Percentiles rank a stretch among this genome's conserved stretches.
Conservation (phyloP, 2,888 invertebrate genomes). For the Pseudeuparius sepicola region DNA sequence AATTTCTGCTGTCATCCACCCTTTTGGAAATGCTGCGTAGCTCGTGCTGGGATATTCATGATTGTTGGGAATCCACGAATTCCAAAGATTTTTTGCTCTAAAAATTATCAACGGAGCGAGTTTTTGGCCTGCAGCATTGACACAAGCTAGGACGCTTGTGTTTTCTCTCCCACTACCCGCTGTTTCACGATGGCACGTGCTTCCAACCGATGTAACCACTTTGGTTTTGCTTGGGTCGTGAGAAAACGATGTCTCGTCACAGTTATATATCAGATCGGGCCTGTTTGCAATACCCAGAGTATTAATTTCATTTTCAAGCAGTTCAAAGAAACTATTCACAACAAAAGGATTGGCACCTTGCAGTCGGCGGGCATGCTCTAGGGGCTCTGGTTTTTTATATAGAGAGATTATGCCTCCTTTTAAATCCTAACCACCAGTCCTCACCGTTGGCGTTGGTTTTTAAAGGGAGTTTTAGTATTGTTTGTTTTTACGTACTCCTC, state of each 20-base stretch:
- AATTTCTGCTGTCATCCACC: conserved; percentile 6
- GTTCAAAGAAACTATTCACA: conserved; percentile 6
- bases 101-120: conserved; percentile 2
- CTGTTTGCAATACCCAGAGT: conserved; percentile 6
- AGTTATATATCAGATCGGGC: conserved; percentile 5
- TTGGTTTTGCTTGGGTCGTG: conserved; percentile 7
- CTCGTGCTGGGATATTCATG: conserved; percentile 4
- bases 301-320: conserved; percentile 1
- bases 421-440: too few relatives aligned
- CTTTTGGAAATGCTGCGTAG: conserved; percentile 1
- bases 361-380: conserved; percentile 5
- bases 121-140: conserved; percentile 7
- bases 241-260: conserved; percentile 6
- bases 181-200: neutral
- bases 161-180: conserved; percentile 6
- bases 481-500: too few relatives aligned
- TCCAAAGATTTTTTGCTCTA: conserved; percentile 5
- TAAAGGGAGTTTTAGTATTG: too few relatives aligned
- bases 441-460: too few relatives aligned
- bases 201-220: neutral
- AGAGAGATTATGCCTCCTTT: conserved; percentile 9
- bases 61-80: conserved; percentile 5
- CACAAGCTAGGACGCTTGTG: conserved; percentile 8
- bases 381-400: conserved; percentile 6
- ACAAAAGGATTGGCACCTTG: conserved; percentile 6